A percentile compares a stretch with the other conserved stretches of the same genome.
phyloP scores from a whole-genome alignment of 2,113 vertebrate species.

The Stercorarius parasiticus region DNA sequence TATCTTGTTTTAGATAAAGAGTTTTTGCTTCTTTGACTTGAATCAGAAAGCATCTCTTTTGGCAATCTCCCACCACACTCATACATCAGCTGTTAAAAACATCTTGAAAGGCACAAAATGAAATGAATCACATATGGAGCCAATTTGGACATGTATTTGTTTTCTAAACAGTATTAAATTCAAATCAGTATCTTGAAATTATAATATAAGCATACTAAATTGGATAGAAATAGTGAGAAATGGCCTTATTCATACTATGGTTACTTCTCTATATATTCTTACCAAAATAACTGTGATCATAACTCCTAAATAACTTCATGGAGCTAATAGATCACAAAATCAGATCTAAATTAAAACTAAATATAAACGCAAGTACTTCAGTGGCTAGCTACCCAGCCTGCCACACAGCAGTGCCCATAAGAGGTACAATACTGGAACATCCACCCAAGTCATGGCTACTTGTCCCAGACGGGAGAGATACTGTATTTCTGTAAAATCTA shows the following conservation, averaged over 20 bases:
- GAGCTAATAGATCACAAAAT: conserved; percentile 18
- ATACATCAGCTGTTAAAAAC: conserved; percentile 9
- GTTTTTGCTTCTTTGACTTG: not conserved
- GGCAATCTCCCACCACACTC: not conserved
- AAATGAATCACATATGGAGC: not conserved
- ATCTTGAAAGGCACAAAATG: conserved; percentile 8
- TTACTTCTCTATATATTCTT: not conserved
- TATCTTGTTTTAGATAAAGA: not conserved
- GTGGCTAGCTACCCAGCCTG: not conserved
- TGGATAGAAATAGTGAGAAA: not conserved
- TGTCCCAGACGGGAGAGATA: not conserved
- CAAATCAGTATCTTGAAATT: not conserved
- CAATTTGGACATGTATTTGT: not conserved
- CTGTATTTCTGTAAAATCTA: not conserved
- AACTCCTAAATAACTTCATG: conserved; percentile 2
- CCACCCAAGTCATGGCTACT: not conserved
- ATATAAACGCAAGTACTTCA: not conserved
- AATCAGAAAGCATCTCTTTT: not conserved
- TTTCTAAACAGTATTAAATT: conserved; percentile 37
- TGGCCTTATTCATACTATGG: not conserved
- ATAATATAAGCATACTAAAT: not conserved
- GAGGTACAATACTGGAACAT: not conserved
- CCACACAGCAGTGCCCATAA: not conserved
- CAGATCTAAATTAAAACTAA: not conserved
- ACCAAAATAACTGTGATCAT: not conserved